Conservation (phyloP, 2,113 vertebrate genomes). For the Mustela lutreola region DNA sequence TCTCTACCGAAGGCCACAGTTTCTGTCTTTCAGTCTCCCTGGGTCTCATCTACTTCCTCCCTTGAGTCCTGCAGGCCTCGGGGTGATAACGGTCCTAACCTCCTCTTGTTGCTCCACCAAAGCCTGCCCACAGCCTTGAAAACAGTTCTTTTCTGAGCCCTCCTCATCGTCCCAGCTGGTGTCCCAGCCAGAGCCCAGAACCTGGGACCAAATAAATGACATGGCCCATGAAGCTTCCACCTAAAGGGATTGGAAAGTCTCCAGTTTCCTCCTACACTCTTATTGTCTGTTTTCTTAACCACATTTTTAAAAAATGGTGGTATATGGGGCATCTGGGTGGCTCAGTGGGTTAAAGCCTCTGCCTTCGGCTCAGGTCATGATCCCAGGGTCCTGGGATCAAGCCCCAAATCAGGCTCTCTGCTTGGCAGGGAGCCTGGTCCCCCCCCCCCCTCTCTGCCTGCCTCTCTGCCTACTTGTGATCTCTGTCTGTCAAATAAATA, state of each 20-base stretch:
- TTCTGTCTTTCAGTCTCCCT: neutral
- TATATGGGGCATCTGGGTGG: too few relatives aligned
- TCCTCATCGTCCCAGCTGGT: neutral
- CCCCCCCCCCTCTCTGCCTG: too few relatives aligned
- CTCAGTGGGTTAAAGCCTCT: too few relatives aligned
- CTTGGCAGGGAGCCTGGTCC: too few relatives aligned
- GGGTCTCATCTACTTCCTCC: neutral
- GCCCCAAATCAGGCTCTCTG: too few relatives aligned
- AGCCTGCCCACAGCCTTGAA: neutral
- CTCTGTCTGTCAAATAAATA: too few relatives aligned
- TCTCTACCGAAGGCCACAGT: neutral
- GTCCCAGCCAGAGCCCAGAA: neutral
- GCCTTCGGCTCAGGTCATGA: too few relatives aligned
- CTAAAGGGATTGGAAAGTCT: neutral
- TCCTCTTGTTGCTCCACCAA: neutral
- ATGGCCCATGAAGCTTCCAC: neutral
- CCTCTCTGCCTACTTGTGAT: too few relatives aligned
- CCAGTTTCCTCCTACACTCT: neutral
- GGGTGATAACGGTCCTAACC: too few relatives aligned
- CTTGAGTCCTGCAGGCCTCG: neutral
- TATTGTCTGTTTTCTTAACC: neutral
- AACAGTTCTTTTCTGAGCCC: neutral
- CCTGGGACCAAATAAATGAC: neutral
- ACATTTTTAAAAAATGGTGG: neutral
- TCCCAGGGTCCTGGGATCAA: too few relatives aligned